Evolutionary conservation across 2,113 vertebrate genomes (phyloP).

Genomic region (Peromyscus leucopus): DNA sequence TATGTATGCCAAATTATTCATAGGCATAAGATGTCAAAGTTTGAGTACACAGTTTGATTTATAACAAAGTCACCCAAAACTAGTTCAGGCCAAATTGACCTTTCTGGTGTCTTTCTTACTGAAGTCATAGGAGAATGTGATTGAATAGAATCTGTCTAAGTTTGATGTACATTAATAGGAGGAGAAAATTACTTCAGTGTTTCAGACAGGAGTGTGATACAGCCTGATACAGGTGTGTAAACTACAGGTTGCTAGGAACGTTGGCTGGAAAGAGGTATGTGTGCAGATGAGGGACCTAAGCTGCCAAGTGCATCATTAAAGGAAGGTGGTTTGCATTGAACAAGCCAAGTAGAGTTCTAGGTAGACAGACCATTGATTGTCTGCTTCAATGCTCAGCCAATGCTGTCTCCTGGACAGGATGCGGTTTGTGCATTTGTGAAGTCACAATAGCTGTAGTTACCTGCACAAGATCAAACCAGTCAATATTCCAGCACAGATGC

Average conservation of each 20-base stretch:
- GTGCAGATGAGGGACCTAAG: not conserved
- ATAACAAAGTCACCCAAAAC: not conserved
- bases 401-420: not conserved
- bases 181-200: not conserved
- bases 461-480: not conserved
- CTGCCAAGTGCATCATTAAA: not conserved
- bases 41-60: not conserved
- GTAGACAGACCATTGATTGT: not conserved
- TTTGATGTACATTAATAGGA: not conserved
- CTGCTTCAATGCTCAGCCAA: not conserved
- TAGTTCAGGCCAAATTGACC: not conserved
- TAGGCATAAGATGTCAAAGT: not conserved
- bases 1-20: not conserved
- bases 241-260: not conserved
- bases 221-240: not conserved
- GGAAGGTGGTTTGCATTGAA: not conserved
- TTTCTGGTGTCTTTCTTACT: not conserved
- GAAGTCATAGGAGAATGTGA: not conserved
- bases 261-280: not conserved
- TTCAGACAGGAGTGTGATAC: not conserved
- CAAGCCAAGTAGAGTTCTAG: not conserved
- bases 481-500: not conserved
- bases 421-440: no score
- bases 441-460: not conserved
- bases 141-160: not conserved